Base-by-base conservation (phyloP, 35 echinoderm and acorn worm genomes). In the Eucidaris tribuloides region DNA sequence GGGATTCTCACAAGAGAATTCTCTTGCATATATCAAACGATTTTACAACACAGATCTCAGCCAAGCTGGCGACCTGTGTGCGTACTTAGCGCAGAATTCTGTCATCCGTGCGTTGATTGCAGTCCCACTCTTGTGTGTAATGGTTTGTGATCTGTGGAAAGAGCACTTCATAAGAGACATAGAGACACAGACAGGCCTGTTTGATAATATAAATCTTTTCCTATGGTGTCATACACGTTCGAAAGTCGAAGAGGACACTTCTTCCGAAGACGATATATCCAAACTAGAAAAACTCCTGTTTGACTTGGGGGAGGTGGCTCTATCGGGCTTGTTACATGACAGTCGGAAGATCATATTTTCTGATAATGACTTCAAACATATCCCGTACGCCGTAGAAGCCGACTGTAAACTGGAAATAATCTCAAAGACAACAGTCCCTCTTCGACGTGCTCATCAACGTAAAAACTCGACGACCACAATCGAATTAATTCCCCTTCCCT, bases 121-220 rank as follows among this genome's bases (percentile, higher is more conserved):
- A 74, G 68, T 74, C 0, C 68, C 68, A 74, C 23, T 74, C 1
- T 74, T 74, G 22, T 74, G 68, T 44, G 44, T n/a, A 2, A 74
- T 74, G 68, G 37, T 74, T 13, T 74, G 68, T 44, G 35, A 74
- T 25, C 23, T 74, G 2, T 74, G 25, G 22, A 40, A 74, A 44
- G 68, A 42, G 41, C 22, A 74, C 24, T 33, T 40, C 44, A 17
- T 74, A 74, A 42, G 35, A 42, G 37, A 74, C 38, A 18, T 40
- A 9, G 22, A 44, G 6, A 42, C 68, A 38, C 0, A 42, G n/a
- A 41, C 35, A 9, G 44, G 68, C 37, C 68, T 74, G 7, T 74
- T 74, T 74, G 41, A 74, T 41, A 74, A 44, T 11, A 74, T 74
- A 74, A 74, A 74, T 22, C 68, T n/a, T 24, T 74, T 74, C 68